Conservation (phyloP, 2,888 invertebrate genomes). For the Pammene aurita region DNA sequence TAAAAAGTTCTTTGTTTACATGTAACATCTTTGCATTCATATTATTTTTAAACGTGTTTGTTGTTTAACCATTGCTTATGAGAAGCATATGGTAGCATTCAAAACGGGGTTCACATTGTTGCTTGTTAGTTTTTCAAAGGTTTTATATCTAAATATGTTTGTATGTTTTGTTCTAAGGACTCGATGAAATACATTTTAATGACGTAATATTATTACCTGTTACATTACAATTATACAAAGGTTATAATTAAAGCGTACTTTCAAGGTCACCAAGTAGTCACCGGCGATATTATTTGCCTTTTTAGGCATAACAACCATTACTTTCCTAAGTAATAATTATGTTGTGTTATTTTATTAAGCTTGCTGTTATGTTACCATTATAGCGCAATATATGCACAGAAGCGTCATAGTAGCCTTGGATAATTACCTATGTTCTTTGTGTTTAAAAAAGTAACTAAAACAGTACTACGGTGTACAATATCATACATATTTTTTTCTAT, state of each 20-base stretch:
- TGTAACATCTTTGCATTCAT: constrained; percentile 46
- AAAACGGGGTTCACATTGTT: neutral
- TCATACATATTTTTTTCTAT: too few species aligned
- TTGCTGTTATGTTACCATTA: neutral
- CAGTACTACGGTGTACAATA: too few species aligned
- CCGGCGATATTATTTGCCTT: constrained; percentile 29
- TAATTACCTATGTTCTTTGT: too few species aligned
- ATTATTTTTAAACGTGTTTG: constrained; percentile 34
- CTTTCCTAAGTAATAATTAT: neutral
- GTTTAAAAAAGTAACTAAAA: neutral
- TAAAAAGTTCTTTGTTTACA: constrained; percentile 55
- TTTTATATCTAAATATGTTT: neutral
- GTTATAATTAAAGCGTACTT: constrained; percentile 59
- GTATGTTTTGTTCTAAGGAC: neutral
- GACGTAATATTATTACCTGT: constrained; percentile 7
- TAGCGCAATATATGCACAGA: neutral
- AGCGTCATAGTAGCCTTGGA: constrained; percentile 6
- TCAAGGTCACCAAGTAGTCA: constrained; percentile 56
- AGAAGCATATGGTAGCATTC: constrained; percentile 20
- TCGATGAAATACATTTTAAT: constrained; percentile 31
- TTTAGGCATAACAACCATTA: constrained; percentile 1
- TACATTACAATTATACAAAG: constrained; percentile 35
- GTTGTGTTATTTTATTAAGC: too few species aligned
- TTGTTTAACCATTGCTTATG: neutral
- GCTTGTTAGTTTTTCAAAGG: neutral